Conservation (phyloP, 1,140 invertebrate species). For the Chymomyza costata region DNA sequence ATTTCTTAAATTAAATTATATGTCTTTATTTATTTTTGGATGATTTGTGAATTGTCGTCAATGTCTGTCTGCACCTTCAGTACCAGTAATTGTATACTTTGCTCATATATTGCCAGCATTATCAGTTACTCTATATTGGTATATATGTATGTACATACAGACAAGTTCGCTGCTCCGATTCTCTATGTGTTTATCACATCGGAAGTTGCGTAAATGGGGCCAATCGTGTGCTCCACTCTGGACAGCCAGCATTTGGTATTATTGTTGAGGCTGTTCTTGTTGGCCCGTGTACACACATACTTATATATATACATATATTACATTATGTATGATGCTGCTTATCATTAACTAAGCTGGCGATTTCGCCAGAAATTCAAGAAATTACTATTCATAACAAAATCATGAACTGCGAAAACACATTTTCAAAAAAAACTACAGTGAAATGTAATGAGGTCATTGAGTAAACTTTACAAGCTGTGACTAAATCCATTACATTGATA, state of each 20-base stretch:
- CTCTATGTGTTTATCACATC: conserved; percentile 62
- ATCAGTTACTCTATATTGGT: not conserved
- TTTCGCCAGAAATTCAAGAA: not conserved
- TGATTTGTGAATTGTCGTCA: no score
- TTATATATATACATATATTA: conserved; percentile 6
- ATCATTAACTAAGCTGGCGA: not conserved
- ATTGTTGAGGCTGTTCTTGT: not conserved
- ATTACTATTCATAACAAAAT: not conserved
- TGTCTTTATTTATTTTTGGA: no score
- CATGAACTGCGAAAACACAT: no score
- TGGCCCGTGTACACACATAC: not conserved
- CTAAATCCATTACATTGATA: not conserved
- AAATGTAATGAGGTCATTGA: not conserved
- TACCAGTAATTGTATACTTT: no score
- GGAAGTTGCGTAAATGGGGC: conserved; percentile 64
- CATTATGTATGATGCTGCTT: not conserved
- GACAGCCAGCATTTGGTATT: not conserved
- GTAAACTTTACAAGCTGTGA: not conserved
- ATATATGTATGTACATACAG: no score
- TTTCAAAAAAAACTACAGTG: not conserved
- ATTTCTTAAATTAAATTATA: conserved; percentile 64
- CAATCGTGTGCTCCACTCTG: conserved; percentile 30
- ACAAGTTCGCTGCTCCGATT: no score
- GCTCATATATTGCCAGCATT: not conserved
- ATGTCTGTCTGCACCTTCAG: conserved; percentile 3